Evolutionary conservation across 2,797 vertebrate species (phyloP).

Genomic region (Geotrypetes seraphini): DNA sequence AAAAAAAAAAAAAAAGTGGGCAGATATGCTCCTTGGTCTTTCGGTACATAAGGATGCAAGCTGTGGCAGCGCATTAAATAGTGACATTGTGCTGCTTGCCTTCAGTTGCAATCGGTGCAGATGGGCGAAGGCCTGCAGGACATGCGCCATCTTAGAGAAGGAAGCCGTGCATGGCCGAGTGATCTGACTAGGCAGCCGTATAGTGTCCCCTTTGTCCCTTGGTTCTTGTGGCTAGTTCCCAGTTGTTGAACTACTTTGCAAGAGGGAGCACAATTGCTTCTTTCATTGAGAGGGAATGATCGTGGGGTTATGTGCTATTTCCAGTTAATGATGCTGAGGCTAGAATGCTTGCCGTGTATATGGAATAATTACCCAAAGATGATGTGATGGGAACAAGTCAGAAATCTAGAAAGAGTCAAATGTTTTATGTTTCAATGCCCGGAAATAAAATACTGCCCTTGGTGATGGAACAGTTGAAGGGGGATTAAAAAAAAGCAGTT

Average conservation of each 20-base stretch:
- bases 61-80: not conserved
- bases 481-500: too few species aligned
- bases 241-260: conserved; percentile 56
- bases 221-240: conserved; percentile 28
- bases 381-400: conserved; percentile 25
- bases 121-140: not conserved
- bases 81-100: not conserved
- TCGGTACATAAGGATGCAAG: too few species aligned
- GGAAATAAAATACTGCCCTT: not conserved
- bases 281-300: conserved; percentile 50
- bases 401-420: conserved; percentile 19
- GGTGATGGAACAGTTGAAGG: not conserved
- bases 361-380: conserved; percentile 31
- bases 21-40: too few species aligned
- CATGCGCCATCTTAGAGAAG: conserved; percentile 20
- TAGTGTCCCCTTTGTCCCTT: conserved; percentile 50
- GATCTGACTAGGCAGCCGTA: conserved; percentile 24
- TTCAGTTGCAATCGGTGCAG: not conserved
- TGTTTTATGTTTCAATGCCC: not conserved
- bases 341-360: conserved; percentile 32
- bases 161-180: conserved; percentile 24
- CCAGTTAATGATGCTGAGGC: conserved; percentile 39
- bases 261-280: conserved; percentile 48
- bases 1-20: too few species aligned
- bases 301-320: conserved; percentile 47